Percentiles rank a stretch among this genome's conserved stretches.
phyloP scores from a whole-genome alignment of 2,888 invertebrate genomes.

The Epinotia nisella region DNA sequence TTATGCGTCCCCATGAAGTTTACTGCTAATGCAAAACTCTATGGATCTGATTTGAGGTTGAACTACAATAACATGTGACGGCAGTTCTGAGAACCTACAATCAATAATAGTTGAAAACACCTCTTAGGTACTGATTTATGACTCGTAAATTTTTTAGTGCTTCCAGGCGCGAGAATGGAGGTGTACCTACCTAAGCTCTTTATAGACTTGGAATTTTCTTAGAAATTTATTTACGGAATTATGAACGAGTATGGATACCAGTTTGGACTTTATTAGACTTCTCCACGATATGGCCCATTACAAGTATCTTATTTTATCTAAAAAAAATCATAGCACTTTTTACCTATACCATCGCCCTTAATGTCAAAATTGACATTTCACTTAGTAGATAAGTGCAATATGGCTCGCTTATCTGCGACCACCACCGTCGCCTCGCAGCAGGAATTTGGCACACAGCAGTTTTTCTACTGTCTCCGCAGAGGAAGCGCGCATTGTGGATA shows the following conservation, averaged over 20 bases:
- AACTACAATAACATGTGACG: slow-evolving; percentile 46
- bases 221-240: slow-evolving; percentile 16
- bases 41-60: slow-evolving; percentile 52
- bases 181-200: slow-evolving; percentile 17
- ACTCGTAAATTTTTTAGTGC: slow-evolving; percentile 39
- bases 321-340: background rate
- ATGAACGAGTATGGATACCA: slow-evolving; percentile 2
- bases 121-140: slow-evolving; percentile 38
- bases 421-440: slow-evolving; percentile 50
- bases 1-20: slow-evolving; percentile 73
- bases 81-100: slow-evolving; percentile 37
- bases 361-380: slow-evolving; percentile 47
- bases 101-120: slow-evolving; percentile 36
- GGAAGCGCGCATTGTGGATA: slow-evolving; percentile 47
- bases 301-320: slow-evolving; percentile 15
- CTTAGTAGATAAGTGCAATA: slow-evolving; percentile 43
- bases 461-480: slow-evolving; percentile 48
- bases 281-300: background rate
- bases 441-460: slow-evolving; percentile 54
- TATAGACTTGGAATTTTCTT: slow-evolving; percentile 21
- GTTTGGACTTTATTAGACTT: background rate
- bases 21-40: slow-evolving; percentile 72
- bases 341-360: slow-evolving; percentile 20
- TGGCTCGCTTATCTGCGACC: slow-evolving; percentile 52
- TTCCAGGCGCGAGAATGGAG: slow-evolving; percentile 14